These are phyloP conservation scores for Trileptium ribeirensis DNA, from an alignment of 2,888 invertebrate genomes.

Conservation along the genomic window DNA sequence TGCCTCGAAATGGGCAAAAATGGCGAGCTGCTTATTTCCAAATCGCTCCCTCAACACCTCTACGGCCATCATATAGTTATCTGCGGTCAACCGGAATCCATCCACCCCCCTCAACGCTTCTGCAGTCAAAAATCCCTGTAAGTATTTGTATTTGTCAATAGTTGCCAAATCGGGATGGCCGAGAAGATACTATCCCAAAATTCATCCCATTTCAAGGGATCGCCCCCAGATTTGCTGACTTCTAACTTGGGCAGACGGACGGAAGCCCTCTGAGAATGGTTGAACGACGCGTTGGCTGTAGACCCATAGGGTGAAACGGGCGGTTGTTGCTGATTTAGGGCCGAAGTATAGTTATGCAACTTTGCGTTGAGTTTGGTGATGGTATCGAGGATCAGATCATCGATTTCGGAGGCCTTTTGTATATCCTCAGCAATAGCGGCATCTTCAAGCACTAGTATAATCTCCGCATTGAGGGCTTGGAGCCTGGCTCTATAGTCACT, in stretches of 20 bases:
- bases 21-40: neutral
- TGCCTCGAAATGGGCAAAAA: neutral
- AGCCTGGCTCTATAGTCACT: neutral
- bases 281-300: neutral
- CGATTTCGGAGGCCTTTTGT: neutral
- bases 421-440: neutral
- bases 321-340: neutral
- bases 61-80: neutral
- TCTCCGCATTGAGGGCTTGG: neutral
- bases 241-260: neutral
- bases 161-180: neutral
- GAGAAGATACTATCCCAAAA: neutral
- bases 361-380: neutral
- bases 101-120: neutral
- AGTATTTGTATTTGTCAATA: neutral
- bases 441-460: neutral
- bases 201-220: neutral
- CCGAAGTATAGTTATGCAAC: neutral
- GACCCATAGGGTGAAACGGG: neutral
- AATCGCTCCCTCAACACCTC: neutral
- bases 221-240: neutral
- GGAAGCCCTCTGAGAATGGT: neutral
- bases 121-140: neutral
- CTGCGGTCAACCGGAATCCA: neutral
- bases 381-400: neutral